These are phyloP conservation scores for Dromaius novaehollandiae DNA, from an alignment of 2,113 vertebrate genomes.

Conservation along the genomic window DNA sequence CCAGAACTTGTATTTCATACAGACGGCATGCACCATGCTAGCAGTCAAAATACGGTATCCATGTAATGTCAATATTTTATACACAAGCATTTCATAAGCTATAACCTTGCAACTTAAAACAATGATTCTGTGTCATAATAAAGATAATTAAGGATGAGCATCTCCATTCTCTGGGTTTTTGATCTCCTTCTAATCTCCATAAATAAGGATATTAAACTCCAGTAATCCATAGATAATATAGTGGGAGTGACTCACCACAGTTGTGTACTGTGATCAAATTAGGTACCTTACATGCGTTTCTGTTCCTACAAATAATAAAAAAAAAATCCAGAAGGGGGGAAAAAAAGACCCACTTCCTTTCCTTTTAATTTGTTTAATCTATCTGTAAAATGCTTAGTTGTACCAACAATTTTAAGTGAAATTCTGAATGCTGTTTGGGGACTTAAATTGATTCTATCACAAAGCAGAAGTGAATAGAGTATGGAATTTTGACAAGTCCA, in stretches of 20 bases:
- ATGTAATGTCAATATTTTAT: conserved; percentile 66
- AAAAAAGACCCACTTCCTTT: background rate
- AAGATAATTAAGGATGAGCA: conserved; percentile 56
- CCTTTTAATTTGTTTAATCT: background rate
- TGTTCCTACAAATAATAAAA: background rate
- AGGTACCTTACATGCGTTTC: background rate
- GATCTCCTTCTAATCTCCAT: conserved; percentile 29
- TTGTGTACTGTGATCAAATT: background rate
- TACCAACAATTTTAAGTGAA: background rate
- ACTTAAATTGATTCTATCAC: background rate
- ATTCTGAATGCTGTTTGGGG: background rate
- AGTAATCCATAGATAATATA: conserved; percentile 40
- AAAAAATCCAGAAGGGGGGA: background rate
- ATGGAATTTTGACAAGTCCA: background rate
- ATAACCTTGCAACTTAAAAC: conserved; percentile 61
- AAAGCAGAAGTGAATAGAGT: background rate
- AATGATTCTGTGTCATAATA: conserved; percentile 67
- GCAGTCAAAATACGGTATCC: conserved; percentile 67
- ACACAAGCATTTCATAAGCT: conserved; percentile 36
- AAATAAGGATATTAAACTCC: conserved; percentile 31
- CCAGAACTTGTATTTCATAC: conserved; percentile 66
- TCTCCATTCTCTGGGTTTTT: conserved; percentile 31
- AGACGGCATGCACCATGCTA: conserved; percentile 64
- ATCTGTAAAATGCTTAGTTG: background rate
- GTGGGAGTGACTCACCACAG: background rate